phyloP scores from a whole-genome alignment of 2,888 invertebrate genomes.

The Callyntrura sp. region DNA sequence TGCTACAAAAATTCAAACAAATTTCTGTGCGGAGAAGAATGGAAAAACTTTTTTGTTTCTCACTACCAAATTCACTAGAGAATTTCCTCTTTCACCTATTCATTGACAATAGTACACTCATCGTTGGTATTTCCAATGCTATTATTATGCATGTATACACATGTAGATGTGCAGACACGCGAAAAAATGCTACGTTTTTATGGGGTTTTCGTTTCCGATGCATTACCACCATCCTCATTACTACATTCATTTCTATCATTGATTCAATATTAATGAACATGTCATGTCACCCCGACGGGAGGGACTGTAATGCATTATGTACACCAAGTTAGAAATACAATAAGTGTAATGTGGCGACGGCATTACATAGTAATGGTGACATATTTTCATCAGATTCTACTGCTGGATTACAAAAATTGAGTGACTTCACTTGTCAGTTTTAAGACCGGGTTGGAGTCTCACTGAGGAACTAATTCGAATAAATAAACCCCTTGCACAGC shows the following conservation, averaged over 20 bases:
- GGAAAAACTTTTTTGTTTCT: slow-evolving; percentile 38
- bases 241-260: slow-evolving; percentile 6
- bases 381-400: not conserved
- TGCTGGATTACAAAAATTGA: slow-evolving; percentile 7
- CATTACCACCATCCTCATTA: slow-evolving; percentile 9
- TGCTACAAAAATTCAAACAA: slow-evolving; percentile 12
- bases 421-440: slow-evolving; percentile 4
- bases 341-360: not conserved
- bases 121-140: not conserved
- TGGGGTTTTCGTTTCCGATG: not conserved
- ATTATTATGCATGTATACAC: not conserved
- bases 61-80: slow-evolving; percentile 25
- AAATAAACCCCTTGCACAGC: not conserved
- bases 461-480: not conserved
- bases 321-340: not conserved
- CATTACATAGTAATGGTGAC: not conserved
- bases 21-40: not conserved
- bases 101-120: slow-evolving; percentile 31
- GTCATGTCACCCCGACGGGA: slow-evolving; percentile 67
- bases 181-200: not conserved
- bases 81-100: not conserved
- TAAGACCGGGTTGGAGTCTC: not conserved
- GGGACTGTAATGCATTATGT: not conserved
- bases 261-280: slow-evolving; percentile 72
- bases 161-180: not conserved